Conservation (phyloP, 2,797 vertebrate genomes). For the Ciconia nigra region DNA sequence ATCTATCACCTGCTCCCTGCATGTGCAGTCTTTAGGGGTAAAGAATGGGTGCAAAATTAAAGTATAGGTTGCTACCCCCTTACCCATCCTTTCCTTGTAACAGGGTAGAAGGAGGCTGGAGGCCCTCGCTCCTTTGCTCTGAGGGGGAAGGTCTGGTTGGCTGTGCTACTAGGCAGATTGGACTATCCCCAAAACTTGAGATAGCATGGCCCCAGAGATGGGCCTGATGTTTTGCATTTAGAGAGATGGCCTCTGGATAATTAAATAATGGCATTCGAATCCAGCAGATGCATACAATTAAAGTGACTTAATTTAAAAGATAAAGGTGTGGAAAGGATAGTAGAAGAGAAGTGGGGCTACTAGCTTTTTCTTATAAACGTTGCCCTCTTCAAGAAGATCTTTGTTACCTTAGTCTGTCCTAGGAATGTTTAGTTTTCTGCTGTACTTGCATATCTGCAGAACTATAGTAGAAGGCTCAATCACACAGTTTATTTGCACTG, state of each 20-base stretch:
- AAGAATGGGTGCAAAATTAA: neutral
- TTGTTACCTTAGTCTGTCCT: neutral
- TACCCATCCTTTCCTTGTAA: no score
- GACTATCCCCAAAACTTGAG: neutral
- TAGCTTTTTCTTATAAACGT: neutral
- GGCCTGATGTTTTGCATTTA: neutral
- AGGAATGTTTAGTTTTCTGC: neutral
- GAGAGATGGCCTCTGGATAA: neutral
- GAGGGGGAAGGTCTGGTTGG: neutral
- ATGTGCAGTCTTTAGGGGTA: accelerated
- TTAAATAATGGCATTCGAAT: neutral
- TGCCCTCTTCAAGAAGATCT: neutral
- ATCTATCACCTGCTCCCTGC: neutral
- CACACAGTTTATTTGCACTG: neutral
- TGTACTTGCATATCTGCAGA: neutral
- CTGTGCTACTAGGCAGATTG: neutral
- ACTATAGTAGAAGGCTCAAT: neutral
- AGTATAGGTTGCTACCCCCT: neutral
- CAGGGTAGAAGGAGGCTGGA: neutral
- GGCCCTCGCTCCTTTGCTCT: no score
- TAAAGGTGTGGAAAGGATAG: neutral
- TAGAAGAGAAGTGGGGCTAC: neutral
- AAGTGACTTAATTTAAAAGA: neutral
- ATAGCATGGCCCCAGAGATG: neutral
- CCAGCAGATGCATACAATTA: neutral